Base-by-base conservation (phyloP, 2,113 vertebrate genomes). In the Panurus biarmicus region DNA sequence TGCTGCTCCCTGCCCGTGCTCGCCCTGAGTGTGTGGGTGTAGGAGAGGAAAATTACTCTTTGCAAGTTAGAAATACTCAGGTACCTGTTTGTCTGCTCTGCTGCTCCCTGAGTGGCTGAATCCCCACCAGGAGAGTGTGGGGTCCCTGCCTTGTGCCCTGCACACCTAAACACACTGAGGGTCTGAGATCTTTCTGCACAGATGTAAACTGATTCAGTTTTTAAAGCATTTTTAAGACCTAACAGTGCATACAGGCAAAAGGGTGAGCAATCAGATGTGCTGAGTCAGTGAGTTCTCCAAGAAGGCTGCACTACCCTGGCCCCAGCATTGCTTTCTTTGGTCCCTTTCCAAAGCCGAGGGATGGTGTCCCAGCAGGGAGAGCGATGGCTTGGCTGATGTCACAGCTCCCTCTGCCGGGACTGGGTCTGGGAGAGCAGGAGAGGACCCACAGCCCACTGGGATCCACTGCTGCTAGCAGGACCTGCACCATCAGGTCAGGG, bases 351-450 rank as follows among this genome's bases (percentile, higher is more conserved):
- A 84, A 74, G 73, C 35, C 33, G 0, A 0, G 45, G 48, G 69
- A 56, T 70, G 42, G 48, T 2, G 3, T 50, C 57, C 44, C 40
- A 35, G 73, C 42, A 8, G 38, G 50, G 28, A 91, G 36, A 54
- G 56, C 4, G 0, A 44, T 47, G 73, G 9, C 25, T 74, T 90
- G 3, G 4, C 50, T 72, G 60, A 69, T 86, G 94, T 50, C 94
- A 88, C 90, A 96, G 96, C 96, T 96, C 96, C 96, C 96, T 95
- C 96, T 96, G 94, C 88, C 1, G 96, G 94, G 92, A 66, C 54
- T 0, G 0, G 45, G 3, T 5, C 66, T 51, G 67, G 22, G 67
- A 77, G 33, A 85, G 64, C 78, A 76, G 85, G 77, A 72, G 14
- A 31, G 53, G 70, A 74, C 69, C 72, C 60, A 2, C 42, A 51